Evolutionary conservation across 2,888 invertebrate species (phyloP), one percentile per base, ranked within the genome.

Genomic region (Helobdella robusta): DNA sequence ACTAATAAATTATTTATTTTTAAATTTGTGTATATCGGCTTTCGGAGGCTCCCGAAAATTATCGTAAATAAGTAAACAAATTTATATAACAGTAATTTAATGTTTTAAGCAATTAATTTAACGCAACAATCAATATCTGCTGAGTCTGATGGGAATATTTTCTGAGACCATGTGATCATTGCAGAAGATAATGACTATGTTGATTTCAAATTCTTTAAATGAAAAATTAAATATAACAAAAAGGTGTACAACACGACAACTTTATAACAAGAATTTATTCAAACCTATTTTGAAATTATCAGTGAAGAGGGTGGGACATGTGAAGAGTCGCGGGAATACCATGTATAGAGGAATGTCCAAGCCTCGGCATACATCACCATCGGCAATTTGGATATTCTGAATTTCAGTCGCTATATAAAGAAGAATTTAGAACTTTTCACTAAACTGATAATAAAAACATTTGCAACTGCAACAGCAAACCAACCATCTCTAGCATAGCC

Each of bases 301-400:
- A 1, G 93, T 91, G 68, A 86, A 84, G 68, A 93, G 83, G 52
- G 93, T 91, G 48, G 94, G 92, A 78, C 94, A 94, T 1, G 94
- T 91, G 81, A 95, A 97, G 60, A 95, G 83, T 59, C 95, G 83
- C 63, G 95, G 95, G 80, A 95, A 88, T 76, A 94, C 86, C 93
- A 95, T 93, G 81, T 89, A 86, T 76, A 95, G 89, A 35, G 94
- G 93, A 75, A 97, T 85, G 70, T 86, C 84, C 58, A 92, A 82
- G 70, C 86, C 86, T 67, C 88, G 85, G 62, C 86, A 84, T 63
- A 91, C 86, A 81, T 94, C 91, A 35, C 95, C 95, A 76, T 90
- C 91, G 0, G 90, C 92, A 69, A 95, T 87, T 84, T 97, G 95
- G 77, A 97, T 92, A 78, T 93, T 95, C 83, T 95, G 95, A 73